Evolutionary conservation across 2,113 vertebrate species (phyloP).

Genomic region (Elephas maximus): DNA sequence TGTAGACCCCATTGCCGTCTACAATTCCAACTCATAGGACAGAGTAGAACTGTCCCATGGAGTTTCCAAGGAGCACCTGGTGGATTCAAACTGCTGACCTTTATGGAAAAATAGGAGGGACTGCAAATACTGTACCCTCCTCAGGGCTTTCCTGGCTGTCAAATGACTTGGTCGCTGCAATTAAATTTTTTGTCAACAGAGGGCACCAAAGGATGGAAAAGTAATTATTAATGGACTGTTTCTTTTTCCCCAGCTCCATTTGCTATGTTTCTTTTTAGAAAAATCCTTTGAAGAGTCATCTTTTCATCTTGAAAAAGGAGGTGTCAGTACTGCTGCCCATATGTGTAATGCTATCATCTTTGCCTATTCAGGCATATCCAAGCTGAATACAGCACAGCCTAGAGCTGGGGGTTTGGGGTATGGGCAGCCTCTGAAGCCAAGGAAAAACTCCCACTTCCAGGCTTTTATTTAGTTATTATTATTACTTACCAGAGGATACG

Average conservation of each 20-base stretch:
- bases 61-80: too few relatives aligned
- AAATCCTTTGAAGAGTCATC: constrained; percentile 79
- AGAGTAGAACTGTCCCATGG: too few relatives aligned
- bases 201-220: constrained; percentile 90
- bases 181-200: constrained; percentile 83
- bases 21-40: too few relatives aligned
- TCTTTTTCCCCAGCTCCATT: constrained; percentile 54
- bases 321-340: constrained; percentile 66
- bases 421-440: background rate
- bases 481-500: background rate
- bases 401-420: background rate
- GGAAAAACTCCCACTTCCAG: background rate
- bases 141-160: background rate
- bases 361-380: background rate
- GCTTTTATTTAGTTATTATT: background rate
- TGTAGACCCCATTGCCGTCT: too few relatives aligned
- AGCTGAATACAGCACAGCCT: background rate
- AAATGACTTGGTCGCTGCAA: constrained; percentile 31
- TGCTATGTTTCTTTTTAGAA: constrained; percentile 69
- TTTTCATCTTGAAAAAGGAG: constrained; percentile 85
- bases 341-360: constrained; percentile 54
- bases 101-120: too few relatives aligned
- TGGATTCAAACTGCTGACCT: too few relatives aligned
- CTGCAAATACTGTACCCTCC: background rate
- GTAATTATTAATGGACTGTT: constrained; percentile 59